Percentiles rank a stretch among this genome's conserved stretches.
These are phyloP conservation scores for Eremophila alpestris DNA, from an alignment of 2,797 vertebrate genomes.

Conservation along the genomic window DNA sequence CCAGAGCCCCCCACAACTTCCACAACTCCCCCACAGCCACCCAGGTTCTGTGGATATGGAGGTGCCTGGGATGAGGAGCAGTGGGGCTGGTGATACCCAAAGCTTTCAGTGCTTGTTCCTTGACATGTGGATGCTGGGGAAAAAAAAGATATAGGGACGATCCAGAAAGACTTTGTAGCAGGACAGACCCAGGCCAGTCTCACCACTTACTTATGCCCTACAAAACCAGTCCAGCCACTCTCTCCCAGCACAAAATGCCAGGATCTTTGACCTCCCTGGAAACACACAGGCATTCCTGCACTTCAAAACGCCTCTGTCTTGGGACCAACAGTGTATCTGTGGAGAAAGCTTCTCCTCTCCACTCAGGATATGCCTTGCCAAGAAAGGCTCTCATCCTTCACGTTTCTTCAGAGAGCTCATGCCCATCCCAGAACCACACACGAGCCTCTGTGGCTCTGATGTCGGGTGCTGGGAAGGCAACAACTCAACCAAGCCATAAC, in stretches of 20 bases:
- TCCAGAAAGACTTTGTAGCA: background rate
- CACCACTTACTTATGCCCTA: background rate
- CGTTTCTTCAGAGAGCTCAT: background rate
- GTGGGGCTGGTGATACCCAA: background rate
- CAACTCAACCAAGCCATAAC: background rate
- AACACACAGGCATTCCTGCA: accelerated
- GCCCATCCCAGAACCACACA: background rate
- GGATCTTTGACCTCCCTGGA: background rate
- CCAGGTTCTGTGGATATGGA: background rate
- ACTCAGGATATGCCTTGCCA: background rate
- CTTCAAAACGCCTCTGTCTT: background rate
- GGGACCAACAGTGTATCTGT: background rate
- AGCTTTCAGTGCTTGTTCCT: background rate
- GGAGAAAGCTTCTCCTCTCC: background rate
- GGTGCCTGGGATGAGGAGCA: background rate
- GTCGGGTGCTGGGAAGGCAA: background rate
- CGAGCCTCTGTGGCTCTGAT: accelerated
- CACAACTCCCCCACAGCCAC: background rate
- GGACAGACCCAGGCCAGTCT: background rate
- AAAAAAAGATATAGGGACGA: background rate
- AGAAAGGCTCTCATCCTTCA: background rate
- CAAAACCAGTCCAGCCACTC: background rate
- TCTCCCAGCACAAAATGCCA: background rate
- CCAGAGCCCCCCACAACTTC: background rate
- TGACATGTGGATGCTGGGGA: accelerated